These are phyloP conservation scores for Phalera bucephala DNA, from an alignment of 2,888 invertebrate species.

Conservation along the genomic window DNA sequence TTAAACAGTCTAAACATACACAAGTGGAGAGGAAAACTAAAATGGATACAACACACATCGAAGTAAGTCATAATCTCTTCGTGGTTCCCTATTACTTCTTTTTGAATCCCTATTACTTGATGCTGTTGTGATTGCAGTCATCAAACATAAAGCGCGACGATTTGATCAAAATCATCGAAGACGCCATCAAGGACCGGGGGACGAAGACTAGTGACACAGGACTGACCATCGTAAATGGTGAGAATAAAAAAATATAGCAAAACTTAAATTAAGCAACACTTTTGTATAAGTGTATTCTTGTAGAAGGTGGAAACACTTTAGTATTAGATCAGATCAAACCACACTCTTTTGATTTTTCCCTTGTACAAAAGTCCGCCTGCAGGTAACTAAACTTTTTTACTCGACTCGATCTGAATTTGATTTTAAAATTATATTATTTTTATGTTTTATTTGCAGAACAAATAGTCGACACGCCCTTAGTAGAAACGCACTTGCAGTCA, in stretches of 20 bases:
- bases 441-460: neutral
- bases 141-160: slow-evolving; percentile 2
- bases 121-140: neutral
- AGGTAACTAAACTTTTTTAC: too few species aligned
- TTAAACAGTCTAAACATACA: slow-evolving; percentile 18
- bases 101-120: too few species aligned
- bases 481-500: neutral
- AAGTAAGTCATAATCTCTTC: slow-evolving; percentile 11
- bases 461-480: neutral
- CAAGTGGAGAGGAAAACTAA: slow-evolving; percentile 14
- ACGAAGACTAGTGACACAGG: neutral
- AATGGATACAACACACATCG: neutral
- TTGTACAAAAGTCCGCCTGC: too few species aligned
- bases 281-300: too few species aligned
- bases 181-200: slow-evolving; percentile 1
- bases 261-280: too few species aligned
- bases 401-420: too few species aligned
- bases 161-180: slow-evolving; percentile 16
- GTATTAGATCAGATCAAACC: too few species aligned
- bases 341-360: too few species aligned
- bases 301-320: too few species aligned
- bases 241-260: too few species aligned
- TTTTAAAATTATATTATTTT: too few species aligned
- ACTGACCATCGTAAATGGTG: neutral
- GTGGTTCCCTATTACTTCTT: too few species aligned